Base-by-base conservation (phyloP, 2,113 vertebrate species). In the Bombycilla garrulus region DNA sequence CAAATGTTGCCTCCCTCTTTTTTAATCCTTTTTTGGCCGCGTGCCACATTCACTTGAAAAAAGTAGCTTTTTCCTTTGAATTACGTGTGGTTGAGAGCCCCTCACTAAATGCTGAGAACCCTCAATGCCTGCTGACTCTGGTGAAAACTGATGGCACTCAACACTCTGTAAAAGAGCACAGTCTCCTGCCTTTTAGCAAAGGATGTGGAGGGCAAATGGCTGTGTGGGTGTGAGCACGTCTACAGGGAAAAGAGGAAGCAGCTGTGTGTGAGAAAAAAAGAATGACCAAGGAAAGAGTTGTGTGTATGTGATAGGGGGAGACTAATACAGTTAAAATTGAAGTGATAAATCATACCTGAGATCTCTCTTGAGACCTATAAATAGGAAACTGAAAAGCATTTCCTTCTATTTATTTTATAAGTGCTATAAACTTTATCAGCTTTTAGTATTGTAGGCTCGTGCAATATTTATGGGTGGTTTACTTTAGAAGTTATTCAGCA, bases 351-450 rank as follows among this genome's bases (percentile, higher is more conserved):
- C 98, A 97, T 97, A 98, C 96, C 96, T 97, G 95, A 91, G 88
- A 96, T 96, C 83, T 93, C 98, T 95, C 95, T 76, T 95, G 97
- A 97, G 98, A 92, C 88, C 88, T 97, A 92, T 98, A 98, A 98
- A 98, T 97, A 98, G 97, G 97, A 98, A 97, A 97, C 95, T 81
- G 95, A 97, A 96, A 98, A 98, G 97, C 97, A 98, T 98, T 98
- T 97, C 96, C 97, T 98, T 98, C 97, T 98, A 97, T 97, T 98
- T 98, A 98, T 98, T 98, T 98, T 98, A 98, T 98, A 98, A 98
- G 97, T 96, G 96, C 97, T 97, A 98, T 98, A 98, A 98, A 98
- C 97, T 98, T 98, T 97, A 98, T 97, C 98, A 97, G 98, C 97
- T 98, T 97, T 98, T 97, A 97, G 97, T 97, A 98, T 96, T 98